Evolutionary conservation across 2,797 vertebrate genomes (phyloP).

Genomic region (Hippopotamyrus pictus): DNA sequence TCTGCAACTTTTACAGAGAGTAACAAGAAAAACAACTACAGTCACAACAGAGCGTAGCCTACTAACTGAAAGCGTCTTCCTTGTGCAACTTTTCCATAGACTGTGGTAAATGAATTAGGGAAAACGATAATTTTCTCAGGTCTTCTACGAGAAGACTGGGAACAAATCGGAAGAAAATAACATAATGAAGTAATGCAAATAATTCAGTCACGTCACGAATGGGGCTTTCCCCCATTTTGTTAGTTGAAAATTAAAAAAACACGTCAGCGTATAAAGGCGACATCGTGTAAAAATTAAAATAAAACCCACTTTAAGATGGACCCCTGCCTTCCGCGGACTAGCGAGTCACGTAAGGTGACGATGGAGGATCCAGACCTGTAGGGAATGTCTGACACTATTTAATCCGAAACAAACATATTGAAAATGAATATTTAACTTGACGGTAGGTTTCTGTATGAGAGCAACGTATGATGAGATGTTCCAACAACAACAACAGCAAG

Average conservation of each 20-base stretch:
- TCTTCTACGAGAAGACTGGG: not conserved
- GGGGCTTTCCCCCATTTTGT: not conserved
- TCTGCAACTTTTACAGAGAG: conserved; percentile 15
- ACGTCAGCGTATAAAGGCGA: not conserved
- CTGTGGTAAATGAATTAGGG: not conserved
- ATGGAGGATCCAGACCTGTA: not conserved
- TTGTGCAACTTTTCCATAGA: not conserved
- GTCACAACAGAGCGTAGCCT: not conserved
- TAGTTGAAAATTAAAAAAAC: not conserved
- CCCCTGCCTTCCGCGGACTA: not conserved
- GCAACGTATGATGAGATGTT: not conserved
- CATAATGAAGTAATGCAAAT: not conserved
- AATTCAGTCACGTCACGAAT: not conserved
- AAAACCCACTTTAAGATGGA: not conserved
- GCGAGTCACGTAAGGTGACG: not conserved
- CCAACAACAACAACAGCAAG: not conserved
- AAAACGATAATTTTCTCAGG: not conserved
- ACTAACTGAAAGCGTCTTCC: not conserved
- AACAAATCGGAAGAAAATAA: not conserved
- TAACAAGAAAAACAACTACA: not conserved
- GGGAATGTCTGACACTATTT: not conserved
- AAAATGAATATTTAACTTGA: not conserved
- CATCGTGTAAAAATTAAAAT: not conserved
- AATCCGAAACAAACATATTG: not conserved
- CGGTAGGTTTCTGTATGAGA: not conserved